Evolutionary conservation across 53 echinoderm and acorn worm genomes (phyloP).

Genomic region (Zoroaster sp.): DNA sequence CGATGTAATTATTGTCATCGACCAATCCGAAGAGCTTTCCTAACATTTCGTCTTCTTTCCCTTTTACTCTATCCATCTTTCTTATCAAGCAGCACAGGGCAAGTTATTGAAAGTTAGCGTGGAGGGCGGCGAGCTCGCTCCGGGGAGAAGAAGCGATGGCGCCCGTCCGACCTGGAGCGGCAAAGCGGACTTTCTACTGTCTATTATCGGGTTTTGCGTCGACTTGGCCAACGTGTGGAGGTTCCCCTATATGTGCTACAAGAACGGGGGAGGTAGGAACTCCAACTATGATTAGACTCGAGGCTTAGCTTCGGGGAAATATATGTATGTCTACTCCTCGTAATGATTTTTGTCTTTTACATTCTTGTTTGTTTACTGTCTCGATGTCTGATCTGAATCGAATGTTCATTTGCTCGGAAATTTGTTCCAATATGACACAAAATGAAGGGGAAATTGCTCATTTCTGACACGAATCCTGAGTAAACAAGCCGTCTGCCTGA

Average conservation of each 20-base stretch:
- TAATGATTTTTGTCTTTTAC: conserved; percentile 18
- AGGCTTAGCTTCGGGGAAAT: neutral
- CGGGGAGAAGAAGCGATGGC: conserved; percentile 28
- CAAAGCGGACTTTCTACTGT: conserved; percentile 93
- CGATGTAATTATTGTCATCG: neutral
- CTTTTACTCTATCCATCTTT: neutral
- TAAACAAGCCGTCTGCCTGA: neutral
- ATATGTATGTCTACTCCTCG: neutral
- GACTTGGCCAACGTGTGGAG: conserved; percentile 97
- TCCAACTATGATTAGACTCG: neutral
- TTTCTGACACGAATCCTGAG: neutral
- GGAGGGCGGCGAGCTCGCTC: conserved; percentile 65
- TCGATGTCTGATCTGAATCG: conserved; percentile 38
- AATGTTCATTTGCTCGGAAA: conserved; percentile 4
- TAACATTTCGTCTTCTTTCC: neutral
- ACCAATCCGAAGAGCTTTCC: neutral
- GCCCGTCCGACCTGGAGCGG: conserved; percentile 89
- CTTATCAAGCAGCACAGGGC: conserved; percentile 59
- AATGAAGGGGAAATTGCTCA: neutral
- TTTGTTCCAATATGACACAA: neutral
- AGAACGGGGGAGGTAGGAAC: conserved; percentile 91
- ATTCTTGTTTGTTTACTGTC: conserved; percentile 27
- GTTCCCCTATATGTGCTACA: conserved; percentile 96
- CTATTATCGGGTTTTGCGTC: conserved; percentile 94
- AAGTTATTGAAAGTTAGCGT: conserved; percentile 81